Evolutionary conservation across 2,113 vertebrate species (phyloP), one percentile per base, ranked within the genome.

Genomic region (Ictidomys tridecemlineatus): DNA sequence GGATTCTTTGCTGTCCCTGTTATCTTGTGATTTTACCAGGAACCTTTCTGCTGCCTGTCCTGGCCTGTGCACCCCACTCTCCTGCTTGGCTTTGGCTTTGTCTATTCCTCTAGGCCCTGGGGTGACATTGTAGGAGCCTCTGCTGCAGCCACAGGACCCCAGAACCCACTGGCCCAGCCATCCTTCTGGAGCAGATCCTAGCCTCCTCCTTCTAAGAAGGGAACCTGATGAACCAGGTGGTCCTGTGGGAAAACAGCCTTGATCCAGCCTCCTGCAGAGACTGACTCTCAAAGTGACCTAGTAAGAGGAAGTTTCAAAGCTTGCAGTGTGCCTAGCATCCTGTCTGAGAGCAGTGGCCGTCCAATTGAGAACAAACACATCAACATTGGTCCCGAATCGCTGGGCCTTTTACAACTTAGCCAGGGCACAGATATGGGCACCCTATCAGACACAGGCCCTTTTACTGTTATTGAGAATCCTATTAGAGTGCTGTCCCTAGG

Each of bases 291-390:
- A 51, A 65, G 30, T 20, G 26, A 26, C 1, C 0, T 10, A 2
- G 26, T 78, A 22, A 11, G 8, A 56, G 65, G 32, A 32, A 6
- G 39, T 51, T 37, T 45, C 32, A 5, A 1, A 18, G 13, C 24
- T 53, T 32, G n/a, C 34, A 2, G 8, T 4, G 2, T 45, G 26
- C 30, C 22, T 34, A 0, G 5, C 11, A 1, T 30, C 39, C 45
- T 20, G 4, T 34, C 0, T 0, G 26, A 78, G 8, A 53, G 5
- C 77, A 30, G 51, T 0, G 2, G 10, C 24, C 37, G 2, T 34
- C 45, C 32, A 30, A 1, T 4, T 30, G 45, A 87, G 34, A 65
- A 65, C 8, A 74, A 34, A 34, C 2, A 18, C 7, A 11, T 48
- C 4, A 7, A n/a, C 14, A 26, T 1, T 18, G 18, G 45, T 26